A percentile compares a stretch with the other conserved stretches of the same genome.
These are phyloP conservation scores for Muscidifurax raptorellus DNA, from an alignment of 1,140 invertebrate species.

Conservation along the genomic window DNA sequence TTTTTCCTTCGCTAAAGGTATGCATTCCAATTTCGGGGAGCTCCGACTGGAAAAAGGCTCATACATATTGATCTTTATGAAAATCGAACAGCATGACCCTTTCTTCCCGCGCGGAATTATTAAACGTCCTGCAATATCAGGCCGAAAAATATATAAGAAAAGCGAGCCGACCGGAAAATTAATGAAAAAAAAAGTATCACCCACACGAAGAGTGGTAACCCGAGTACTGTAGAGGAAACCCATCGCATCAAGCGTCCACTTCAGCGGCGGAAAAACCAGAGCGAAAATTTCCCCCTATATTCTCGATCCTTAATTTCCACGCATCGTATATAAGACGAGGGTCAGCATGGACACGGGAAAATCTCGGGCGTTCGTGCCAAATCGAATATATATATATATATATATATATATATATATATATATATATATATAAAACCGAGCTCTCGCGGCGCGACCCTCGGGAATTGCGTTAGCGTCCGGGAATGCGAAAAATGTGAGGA, in stretches of 20 bases:
- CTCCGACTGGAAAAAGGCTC: neutral
- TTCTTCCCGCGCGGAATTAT: neutral
- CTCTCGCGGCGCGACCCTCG: neutral
- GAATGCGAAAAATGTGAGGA: neutral
- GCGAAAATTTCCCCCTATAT: neutral
- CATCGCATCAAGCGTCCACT: neutral
- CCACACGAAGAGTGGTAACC: neutral
- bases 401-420: no score
- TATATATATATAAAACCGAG: no score
- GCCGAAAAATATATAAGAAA: neutral
- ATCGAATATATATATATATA: neutral
- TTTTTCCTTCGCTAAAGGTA: neutral
- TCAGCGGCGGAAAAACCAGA: no score
- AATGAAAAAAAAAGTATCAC: neutral
- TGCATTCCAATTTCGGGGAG: neutral
- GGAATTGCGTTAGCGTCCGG: neutral
- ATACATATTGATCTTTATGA: neutral
- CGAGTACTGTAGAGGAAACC: neutral
- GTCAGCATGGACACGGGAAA: neutral
- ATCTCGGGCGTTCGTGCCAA: neutral
- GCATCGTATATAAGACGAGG: neutral
- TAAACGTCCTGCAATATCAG: neutral
- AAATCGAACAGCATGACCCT: neutral
- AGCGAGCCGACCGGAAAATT: neutral
- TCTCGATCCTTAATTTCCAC: neutral